Evolutionary conservation across 2,797 vertebrate genomes (phyloP), one percentile per base, ranked within the genome.

Genomic region (Limosa lapponica): DNA sequence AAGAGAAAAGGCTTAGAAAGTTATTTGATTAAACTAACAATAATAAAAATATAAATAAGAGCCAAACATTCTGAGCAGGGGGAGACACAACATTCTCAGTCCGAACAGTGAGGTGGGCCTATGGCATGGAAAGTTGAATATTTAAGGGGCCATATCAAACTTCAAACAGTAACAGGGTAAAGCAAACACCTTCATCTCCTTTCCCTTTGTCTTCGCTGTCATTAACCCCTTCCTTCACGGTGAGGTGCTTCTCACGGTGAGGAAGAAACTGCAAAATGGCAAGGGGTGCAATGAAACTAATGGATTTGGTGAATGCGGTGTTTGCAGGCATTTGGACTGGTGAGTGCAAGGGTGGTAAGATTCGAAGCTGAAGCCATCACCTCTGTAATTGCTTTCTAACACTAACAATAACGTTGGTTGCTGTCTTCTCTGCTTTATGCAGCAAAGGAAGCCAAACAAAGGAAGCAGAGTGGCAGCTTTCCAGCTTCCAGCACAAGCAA

Each of bases 41-140:
- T n/a, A 84, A 70, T 8, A 71, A 62, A 46, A 49, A 49, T 16
- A 61, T 4, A 52, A 61, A 1, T 10, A 49, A 13, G 2, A 64
- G 37, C 6, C 1, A 15, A 84, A 49, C 16, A 43, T 13, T 28
- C 32, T 17, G 46, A 55, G 41, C 7, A 17, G 37, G 3, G 36
- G 8, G 2, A 34, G 10, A 22, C 16, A 25, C 0, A 1, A 36
- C 13, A 34, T 22, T 25, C 12, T 43, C 22, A 9, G 23, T 7
- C 48, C 66, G 43, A 70, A 15, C 20, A 58, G 10, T 3, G 3
- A 28, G 11, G 28, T 0, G 0, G 28, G 8, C 36, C 24, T 0
- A 2, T 6, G 13, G 37, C 32, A 44, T 7, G 12, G 58, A 28
- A 69, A 74, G 14, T 6, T 19, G 36, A 83, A 44, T 14, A n/a